Evolutionary conservation across 2,888 invertebrate genomes (phyloP).

Genomic region (Formica aserva): DNA sequence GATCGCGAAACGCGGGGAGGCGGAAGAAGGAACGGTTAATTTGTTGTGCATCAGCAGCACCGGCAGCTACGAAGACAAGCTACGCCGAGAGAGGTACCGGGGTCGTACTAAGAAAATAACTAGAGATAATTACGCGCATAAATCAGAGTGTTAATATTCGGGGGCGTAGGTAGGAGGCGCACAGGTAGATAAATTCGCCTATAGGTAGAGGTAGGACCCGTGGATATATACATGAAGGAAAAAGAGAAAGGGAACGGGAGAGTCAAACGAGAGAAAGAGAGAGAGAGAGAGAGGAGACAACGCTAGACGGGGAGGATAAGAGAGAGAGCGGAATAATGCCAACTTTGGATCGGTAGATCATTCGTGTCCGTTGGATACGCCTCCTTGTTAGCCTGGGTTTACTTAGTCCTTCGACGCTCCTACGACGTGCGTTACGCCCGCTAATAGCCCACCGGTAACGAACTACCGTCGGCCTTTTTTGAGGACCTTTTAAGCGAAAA

Average conservation of each 20-base stretch:
- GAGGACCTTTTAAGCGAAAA: conserved; percentile 74
- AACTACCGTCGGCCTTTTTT: conserved; percentile 83
- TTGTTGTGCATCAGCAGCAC: conserved; percentile 81
- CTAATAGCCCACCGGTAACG: conserved; percentile 84
- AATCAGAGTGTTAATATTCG: conserved; percentile 85
- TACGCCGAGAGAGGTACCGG: conserved; percentile 52
- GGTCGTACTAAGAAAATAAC: conserved; percentile 80
- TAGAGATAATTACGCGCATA: conserved; percentile 85
- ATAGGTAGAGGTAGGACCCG: conserved; percentile 67
- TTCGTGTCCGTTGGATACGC: conserved; percentile 82
- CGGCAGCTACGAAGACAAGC: conserved; percentile 72
- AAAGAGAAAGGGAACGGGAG: conserved; percentile 24
- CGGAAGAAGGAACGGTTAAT: conserved; percentile 79
- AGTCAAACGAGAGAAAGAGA: conserved; percentile 8
- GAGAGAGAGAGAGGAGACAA: background rate
- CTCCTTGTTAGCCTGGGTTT: conserved; percentile 85
- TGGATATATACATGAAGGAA: conserved; percentile 36
- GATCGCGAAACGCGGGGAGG: conserved; percentile 46
- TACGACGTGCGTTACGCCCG: conserved; percentile 84
- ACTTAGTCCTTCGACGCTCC: conserved; percentile 81
- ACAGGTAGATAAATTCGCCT: conserved; percentile 67
- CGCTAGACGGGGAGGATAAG: conserved; percentile 27
- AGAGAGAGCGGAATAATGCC: conserved; percentile 74
- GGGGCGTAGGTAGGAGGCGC: conserved; percentile 83
- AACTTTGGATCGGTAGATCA: conserved; percentile 83